Base-by-base conservation (phyloP, 2,888 invertebrate genomes). In the Sarcophaga subvicina region DNA sequence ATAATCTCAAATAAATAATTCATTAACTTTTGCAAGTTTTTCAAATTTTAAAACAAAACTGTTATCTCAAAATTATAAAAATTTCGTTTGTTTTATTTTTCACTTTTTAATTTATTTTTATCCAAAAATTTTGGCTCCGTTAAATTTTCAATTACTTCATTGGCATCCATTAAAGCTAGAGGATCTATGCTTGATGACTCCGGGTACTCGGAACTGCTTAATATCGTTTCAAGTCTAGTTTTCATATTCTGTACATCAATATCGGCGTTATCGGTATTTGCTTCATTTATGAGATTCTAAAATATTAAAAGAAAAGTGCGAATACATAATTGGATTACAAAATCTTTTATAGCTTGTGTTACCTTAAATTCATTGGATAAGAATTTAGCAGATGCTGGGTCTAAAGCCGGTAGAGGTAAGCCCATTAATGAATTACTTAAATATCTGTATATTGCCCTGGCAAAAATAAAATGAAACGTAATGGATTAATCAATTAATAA, bases 351-450 rank as follows among this genome's bases (percentile, higher is more conserved):
- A 3, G 3, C 17, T 14, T 54, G 54, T 54, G 54, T 64, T 87
- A 93, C 92, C 88, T 91, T 90, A 47, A 93, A 90, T 83, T 93
- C 93, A 1, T 88, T 88, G 5, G 88, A 87, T 1, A 93, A 78
- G 86, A 92, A 93, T 25, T 89, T 86, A 25, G 90, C 89, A 25
- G 90, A 91, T 45, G 89, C 87, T 4, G 82, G 67, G 83, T 89
- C 88, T 20, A 93, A 54, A 6, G 89, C 88, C 14, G 89, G 87
- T 77, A 92, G 93, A 4, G 93, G 92, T 14, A 91, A 89, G 0
- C 93, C 93, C n/a, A 90, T 85, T 81, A 93, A 88, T 0, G 91
- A 91, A 67, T 91, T 91, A 37, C 91, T 90, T 4, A 93, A n/a
- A 86, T 92, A 93, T 54, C 80, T 87, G 62, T 93, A 93, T 47